Conservation (phyloP, 2,113 vertebrate genomes). For the Equus quagga region DNA sequence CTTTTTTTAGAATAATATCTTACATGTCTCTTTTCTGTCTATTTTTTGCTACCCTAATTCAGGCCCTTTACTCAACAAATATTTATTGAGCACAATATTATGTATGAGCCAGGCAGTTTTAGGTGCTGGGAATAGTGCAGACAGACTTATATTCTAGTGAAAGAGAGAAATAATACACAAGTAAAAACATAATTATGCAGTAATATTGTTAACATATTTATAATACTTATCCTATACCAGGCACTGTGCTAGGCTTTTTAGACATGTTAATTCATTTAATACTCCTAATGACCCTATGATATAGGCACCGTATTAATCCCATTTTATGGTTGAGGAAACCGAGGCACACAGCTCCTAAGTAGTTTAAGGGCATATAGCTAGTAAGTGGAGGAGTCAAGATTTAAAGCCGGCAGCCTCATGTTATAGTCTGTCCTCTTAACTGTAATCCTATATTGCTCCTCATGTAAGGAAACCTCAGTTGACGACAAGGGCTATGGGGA, state of each 20-base stretch:
- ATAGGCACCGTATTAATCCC: not conserved
- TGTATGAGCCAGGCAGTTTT: constrained; percentile 2
- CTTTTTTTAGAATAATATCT: not conserved
- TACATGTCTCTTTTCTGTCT: not conserved
- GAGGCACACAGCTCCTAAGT: not conserved
- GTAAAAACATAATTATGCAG: constrained; percentile 9
- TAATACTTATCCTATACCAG: not conserved
- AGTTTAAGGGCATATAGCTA: not conserved
- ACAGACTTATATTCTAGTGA: not conserved
- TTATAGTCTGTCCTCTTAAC: not conserved
- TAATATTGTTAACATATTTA: constrained; percentile 21
- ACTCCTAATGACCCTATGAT: not conserved
- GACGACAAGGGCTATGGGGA: not conserved
- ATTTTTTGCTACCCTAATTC: not conserved
- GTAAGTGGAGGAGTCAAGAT: not conserved
- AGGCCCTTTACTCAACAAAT: not conserved
- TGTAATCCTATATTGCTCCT: constrained; percentile 29
- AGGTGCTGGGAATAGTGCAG: not conserved
- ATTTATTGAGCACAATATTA: not conserved
- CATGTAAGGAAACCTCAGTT: constrained; percentile 1
- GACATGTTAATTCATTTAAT: not conserved
- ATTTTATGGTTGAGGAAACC: constrained; percentile 39
- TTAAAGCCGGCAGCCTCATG: not conserved
- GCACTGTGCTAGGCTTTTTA: not conserved
- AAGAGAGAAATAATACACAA: constrained; percentile 36